Evolutionary conservation across 1,140 invertebrate genomes (phyloP), one percentile per base, ranked within the genome.

Genomic region (Cydia strobilella): DNA sequence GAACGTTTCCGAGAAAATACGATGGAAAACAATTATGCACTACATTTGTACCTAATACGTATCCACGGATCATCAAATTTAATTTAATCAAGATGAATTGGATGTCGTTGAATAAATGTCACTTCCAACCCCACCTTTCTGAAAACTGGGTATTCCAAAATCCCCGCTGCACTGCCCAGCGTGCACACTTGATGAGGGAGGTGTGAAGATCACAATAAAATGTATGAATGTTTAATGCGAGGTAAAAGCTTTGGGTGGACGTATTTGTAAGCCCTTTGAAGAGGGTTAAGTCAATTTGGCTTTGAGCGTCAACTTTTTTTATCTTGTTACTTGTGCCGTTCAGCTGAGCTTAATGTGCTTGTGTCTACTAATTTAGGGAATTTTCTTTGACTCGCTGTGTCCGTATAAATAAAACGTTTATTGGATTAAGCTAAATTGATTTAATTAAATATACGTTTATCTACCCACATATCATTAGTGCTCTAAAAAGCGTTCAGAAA

Each of bases 211-310:
- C 82, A 85, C 81, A 85, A 85, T 85, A 84, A 83, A 85, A 82
- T 75, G 77, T 82, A 81, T 85, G 84, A 83, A 86, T 86, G 80
- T 86, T 86, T 86, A 80, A 86, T 84, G 79, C 82, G 82, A 84
- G 82, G 81, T 85, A 84, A 84, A 88, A 86, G 85, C 82, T 80
- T 81, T 77, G 79, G 79, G 82, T 81, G 82, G 84, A 85, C 82
- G 79, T 82, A 82, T 86, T 82, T 84, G 84, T 88, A 86, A 88
- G 85, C 85, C 81, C 76, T 84, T 84, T 88, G 88, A 90, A 83
- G 83, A 90, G 87, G 88, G 88, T 89, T 89, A 86, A 89, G 84
- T 85, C 86, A 82, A 83, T 83, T 81, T 84, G 81, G 84, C 82
- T 89, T 86, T 86, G 79, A 75, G 77, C 85, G 84, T 89, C 87